phyloP scores from a whole-genome alignment of 2,113 vertebrate genomes.

The Cyprinodon tularosa region DNA sequence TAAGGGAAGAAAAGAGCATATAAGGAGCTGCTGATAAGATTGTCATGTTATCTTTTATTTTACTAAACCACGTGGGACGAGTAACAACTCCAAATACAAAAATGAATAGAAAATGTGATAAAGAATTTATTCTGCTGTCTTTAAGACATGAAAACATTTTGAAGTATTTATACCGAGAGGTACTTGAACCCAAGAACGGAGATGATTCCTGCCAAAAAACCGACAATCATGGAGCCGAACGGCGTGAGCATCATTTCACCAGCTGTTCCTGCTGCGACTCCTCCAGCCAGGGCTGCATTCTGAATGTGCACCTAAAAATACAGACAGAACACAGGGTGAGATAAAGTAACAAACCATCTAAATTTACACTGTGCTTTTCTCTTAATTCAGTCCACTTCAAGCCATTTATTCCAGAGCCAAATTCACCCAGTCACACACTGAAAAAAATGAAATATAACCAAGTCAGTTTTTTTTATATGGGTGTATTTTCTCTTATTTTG shows the following conservation, averaged over 20 bases:
- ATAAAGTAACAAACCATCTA: neutral
- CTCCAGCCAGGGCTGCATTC: constrained; percentile 87
- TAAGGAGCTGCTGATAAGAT: neutral
- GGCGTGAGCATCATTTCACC: constrained; percentile 94
- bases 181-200: constrained; percentile 88
- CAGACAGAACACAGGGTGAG: neutral
- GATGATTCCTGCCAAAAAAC: constrained; percentile 86
- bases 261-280: constrained; percentile 86
- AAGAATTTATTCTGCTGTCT: neutral
- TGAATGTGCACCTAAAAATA: constrained; percentile 86
- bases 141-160: neutral
- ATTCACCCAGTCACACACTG: too few relatives aligned
- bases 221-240: constrained; percentile 87
- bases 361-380: too few relatives aligned
- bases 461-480: too few relatives aligned
- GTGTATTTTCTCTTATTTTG: too few relatives aligned
- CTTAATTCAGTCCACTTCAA: too few relatives aligned
- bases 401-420: too few relatives aligned
- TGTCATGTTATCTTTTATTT: neutral
- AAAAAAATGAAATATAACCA: too few relatives aligned
- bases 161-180: constrained; percentile 78
- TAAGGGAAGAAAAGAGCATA: neutral
- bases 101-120: too few relatives aligned
- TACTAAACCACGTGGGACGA: neutral
- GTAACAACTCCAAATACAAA: neutral